Evolutionary conservation across 35 echinoderm and acorn worm species (phyloP).

Genomic region (Heliocidaris tuberculata): DNA sequence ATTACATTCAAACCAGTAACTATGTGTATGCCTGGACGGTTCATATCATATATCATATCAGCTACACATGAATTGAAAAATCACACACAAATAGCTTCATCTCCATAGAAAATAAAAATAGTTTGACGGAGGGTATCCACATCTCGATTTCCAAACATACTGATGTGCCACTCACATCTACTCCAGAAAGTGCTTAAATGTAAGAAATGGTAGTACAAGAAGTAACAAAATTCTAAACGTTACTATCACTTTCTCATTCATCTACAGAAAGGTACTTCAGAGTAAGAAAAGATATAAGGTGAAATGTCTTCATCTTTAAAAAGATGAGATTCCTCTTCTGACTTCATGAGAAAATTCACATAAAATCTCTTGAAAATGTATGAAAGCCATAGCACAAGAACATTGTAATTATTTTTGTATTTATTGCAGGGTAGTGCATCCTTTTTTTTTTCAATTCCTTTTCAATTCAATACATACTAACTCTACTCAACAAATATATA

Average conservation of each 20-base stretch:
- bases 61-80: neutral
- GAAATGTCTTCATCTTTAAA: no score
- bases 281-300: neutral
- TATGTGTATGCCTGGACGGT: neutral
- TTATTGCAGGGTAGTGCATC: neutral
- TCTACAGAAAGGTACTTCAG: neutral
- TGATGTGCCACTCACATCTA: neutral
- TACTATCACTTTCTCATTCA: neutral
- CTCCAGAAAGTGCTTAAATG: neutral
- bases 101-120: neutral
- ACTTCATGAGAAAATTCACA: no score
- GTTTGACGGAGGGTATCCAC: neutral
- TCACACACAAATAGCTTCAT: neutral
- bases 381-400: neutral
- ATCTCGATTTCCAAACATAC: neutral
- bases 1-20: no score
- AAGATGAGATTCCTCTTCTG: no score
- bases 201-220: neutral
- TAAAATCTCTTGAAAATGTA: neutral
- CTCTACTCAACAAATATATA: neutral
- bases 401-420: neutral
- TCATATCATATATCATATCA: neutral
- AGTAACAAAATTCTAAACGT: neutral
- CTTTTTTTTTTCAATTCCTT: neutral
- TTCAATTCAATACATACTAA: neutral